Conservation (phyloP, 2,888 invertebrate species). For the Drosophila yooni region DNA sequence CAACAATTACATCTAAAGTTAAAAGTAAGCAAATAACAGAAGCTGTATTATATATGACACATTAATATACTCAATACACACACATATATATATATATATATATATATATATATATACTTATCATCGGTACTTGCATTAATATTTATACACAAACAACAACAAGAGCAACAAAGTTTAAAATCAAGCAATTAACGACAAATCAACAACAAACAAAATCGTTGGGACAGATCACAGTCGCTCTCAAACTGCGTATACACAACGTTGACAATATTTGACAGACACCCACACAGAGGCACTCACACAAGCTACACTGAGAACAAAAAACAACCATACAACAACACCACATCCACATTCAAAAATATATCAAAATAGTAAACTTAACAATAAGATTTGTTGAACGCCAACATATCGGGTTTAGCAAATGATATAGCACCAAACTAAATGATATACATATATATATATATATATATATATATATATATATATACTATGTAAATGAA, state of each 20-base stretch:
- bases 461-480: conserved; percentile 7
- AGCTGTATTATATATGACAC: conserved; percentile 65
- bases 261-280: conserved; percentile 66
- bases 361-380: conserved; percentile 18
- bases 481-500: conserved; percentile 21
- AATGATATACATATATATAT: background rate
- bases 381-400: conserved; percentile 52
- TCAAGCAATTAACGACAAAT: conserved; percentile 78
- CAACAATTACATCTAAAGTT: conserved; percentile 4
- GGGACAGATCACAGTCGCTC: conserved; percentile 36
- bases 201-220: conserved; percentile 49
- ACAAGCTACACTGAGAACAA: conserved; percentile 25
- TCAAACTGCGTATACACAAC: conserved; percentile 44
- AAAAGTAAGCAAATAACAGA: conserved; percentile 58
- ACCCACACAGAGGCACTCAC: conserved; percentile 11
- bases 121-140: conserved; percentile 39
- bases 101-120: conserved; percentile 39
- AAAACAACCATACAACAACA: conserved; percentile 5
- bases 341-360: conserved; percentile 18
- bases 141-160: conserved; percentile 40
- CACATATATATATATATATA: conserved; percentile 19
- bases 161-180: conserved; percentile 41
- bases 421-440: conserved; percentile 42
- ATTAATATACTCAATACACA: conserved; percentile 22
- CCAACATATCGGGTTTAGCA: conserved; percentile 62